Evolutionary conservation across 1,140 invertebrate species (phyloP), one percentile per base, ranked within the genome.

Genomic region (Trachymyrmex septentrionalis): DNA sequence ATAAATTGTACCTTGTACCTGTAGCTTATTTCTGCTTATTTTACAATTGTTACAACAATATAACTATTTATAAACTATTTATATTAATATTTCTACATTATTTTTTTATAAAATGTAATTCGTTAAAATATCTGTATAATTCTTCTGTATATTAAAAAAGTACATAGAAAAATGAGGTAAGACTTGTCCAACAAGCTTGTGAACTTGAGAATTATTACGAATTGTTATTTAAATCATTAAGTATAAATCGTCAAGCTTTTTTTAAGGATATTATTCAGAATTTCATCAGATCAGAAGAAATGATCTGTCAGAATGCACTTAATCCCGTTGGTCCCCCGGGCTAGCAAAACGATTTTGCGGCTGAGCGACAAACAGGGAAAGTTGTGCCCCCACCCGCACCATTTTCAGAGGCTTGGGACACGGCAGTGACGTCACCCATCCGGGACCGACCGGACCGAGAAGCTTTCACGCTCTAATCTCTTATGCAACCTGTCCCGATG

Each of bases 381-480:
- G 94, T 95, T 95, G 90, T 91, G 86, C 84, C 90, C 91, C 92
- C 92, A 85, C 81, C 59, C 34, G 71, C 77, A 57, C 16, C 27
- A 53, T 81, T 81, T 76, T 85, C 57, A 73, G 81, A 75, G 55
- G 87, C 73, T 86, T 86, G 86, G 92, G 90, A 92, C 92, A 92
- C 90, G 90, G 88, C 80, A 92, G 81, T 94, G 94, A 95, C 95
- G 94, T 95, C 94, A 95, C 77, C 86, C 90, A 94, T 93, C 92
- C 92, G 91, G 92, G 93, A 94, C 93, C 91, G 86, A 92, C 91
- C 90, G 82, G 92, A 90, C 88, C 88, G 75, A 92, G 77, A 92
- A 92, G 94, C 94, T 95, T 95, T 95, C 94, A 95, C 95, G 93
- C 93, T 95, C 94, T 95, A 95, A 94, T 95, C 92, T 93, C 93